A percentile compares a stretch with the other conserved stretches of the same genome.
These are phyloP conservation scores for Euglossa dilemma DNA, from an alignment of 1,140 invertebrate species.

Conservation along the genomic window DNA sequence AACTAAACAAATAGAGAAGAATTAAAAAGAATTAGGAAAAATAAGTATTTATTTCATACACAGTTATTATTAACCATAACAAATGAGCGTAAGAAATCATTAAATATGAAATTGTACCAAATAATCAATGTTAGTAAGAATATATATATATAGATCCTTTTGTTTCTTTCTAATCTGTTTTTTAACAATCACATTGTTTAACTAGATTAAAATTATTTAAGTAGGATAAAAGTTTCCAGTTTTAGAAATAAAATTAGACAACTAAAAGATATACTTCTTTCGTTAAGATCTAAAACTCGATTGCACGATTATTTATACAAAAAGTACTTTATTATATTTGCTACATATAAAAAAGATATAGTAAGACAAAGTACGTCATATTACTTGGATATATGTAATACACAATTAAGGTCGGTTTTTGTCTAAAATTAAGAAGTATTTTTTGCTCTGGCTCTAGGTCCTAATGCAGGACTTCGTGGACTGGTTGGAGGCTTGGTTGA, in stretches of 20 bases:
- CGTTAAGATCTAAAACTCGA: background rate
- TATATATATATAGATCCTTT: background rate
- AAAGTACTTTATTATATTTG: conserved; percentile 21
- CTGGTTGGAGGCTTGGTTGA: conserved; percentile 73
- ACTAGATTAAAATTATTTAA: background rate
- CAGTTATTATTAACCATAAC: no score
- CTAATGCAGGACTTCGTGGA: conserved; percentile 74
- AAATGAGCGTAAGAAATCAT: background rate
- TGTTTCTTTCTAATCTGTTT: background rate
- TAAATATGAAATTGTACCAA: conserved; percentile 8
- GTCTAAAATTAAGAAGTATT: conserved; percentile 5
- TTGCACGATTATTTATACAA: background rate
- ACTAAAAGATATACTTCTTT: background rate
- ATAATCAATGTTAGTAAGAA: background rate
- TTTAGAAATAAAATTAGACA: background rate
- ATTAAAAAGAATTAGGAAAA: background rate
- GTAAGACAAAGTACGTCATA: background rate
- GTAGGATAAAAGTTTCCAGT: background rate
- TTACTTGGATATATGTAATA: background rate
- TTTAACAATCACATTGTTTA: background rate
- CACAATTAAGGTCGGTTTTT: background rate
- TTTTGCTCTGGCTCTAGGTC: conserved; percentile 53
- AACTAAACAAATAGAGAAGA: conserved; percentile 29
- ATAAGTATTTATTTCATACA: no score
- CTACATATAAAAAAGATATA: background rate